A percentile compares a stretch with the other conserved stretches of the same genome.
These are phyloP conservation scores for Cyphomyrus discorhynchus DNA, from an alignment of 2,113 vertebrate species.

Conservation along the genomic window DNA sequence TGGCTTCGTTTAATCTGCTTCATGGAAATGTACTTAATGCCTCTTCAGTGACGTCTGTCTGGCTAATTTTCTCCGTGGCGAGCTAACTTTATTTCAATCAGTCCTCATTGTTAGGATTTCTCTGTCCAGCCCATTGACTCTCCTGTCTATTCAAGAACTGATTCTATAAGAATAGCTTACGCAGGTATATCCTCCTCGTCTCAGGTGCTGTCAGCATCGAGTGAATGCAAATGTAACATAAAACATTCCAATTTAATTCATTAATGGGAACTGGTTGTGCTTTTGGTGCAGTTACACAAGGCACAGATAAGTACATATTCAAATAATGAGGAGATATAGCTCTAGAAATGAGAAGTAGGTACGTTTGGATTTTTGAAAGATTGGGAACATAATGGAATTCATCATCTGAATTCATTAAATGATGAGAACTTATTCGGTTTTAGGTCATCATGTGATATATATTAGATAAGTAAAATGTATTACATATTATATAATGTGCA, in stretches of 20 bases:
- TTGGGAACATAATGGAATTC: not conserved
- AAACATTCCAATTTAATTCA: not conserved
- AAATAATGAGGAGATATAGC: not conserved
- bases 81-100: not conserved
- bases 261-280: not conserved
- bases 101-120: not conserved
- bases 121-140: not conserved
- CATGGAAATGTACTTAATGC: not conserved
- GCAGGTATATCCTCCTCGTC: not conserved
- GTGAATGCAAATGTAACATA: not conserved
- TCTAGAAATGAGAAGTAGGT: not conserved
- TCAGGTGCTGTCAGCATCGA: not conserved
- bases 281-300: not conserved
- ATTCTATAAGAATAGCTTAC: not conserved
- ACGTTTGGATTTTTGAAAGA: not conserved
- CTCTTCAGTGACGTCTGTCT: not conserved
- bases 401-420: not conserved
- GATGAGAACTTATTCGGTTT: not conserved
- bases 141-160: not conserved
- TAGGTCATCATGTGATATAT: not conserved
- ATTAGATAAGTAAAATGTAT: not conserved
- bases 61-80: not conserved
- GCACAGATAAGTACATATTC: not conserved
- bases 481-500: not conserved
- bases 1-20: not conserved